phyloP scores from a whole-genome alignment of 1,140 invertebrate species.

The Ditylenchus dipsaci region DNA sequence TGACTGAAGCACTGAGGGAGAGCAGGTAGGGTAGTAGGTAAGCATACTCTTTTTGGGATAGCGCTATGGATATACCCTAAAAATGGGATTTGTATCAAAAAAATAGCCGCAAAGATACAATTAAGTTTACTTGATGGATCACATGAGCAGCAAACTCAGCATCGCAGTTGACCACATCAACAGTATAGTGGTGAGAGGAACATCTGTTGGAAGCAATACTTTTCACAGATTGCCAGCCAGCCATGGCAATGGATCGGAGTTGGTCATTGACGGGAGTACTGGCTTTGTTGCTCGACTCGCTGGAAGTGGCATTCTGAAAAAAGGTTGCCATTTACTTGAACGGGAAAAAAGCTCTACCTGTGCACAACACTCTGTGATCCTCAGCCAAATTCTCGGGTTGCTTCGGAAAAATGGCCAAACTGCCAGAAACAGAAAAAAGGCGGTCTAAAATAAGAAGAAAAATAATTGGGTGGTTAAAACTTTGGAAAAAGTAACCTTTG shows the following conservation, averaged over 20 bases:
- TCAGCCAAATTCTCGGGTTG: constrained; percentile 20
- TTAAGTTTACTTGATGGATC: constrained; percentile 8
- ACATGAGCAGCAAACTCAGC: constrained; percentile 13
- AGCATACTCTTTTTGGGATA: constrained; percentile 15
- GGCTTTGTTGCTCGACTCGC: too few species aligned
- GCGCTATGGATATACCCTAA: neutral
- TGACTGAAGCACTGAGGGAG: constrained; percentile 10
- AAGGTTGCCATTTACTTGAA: neutral
- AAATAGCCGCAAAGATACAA: too few species aligned
- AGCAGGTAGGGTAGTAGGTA: constrained; percentile 14
- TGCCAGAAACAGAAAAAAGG: constrained; percentile 9
- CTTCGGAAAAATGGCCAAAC: constrained; percentile 11
- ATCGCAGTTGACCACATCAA: constrained; percentile 6
- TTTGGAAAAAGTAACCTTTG: neutral
- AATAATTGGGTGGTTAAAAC: neutral
- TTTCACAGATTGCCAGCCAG: constrained; percentile 7
- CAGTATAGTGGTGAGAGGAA: neutral
- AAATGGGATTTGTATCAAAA: too few species aligned
- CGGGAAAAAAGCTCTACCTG: neutral
- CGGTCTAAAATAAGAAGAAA: neutral
- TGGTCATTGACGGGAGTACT: too few species aligned
- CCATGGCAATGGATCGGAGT: neutral
- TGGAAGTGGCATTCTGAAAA: neutral
- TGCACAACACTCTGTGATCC: constrained; percentile 16
- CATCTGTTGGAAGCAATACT: constrained; percentile 2